Percentiles rank a stretch among this genome's conserved stretches.
Evolutionary conservation across 53 echinoderm and acorn worm species (phyloP).

Genomic region (Arbacia lixula): DNA sequence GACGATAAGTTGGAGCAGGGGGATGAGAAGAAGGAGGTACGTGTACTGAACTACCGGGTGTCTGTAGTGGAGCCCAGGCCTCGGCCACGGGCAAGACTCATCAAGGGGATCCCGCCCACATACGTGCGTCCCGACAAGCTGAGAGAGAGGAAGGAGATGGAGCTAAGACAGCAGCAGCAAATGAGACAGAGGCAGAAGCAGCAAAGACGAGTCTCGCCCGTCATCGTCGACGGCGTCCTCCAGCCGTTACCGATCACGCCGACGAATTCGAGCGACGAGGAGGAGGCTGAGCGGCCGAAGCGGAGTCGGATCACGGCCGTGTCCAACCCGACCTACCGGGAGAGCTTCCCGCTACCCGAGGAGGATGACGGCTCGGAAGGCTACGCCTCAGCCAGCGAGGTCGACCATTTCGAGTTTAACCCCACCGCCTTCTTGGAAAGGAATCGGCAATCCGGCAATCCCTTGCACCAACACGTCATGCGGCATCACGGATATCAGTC

Average conservation of each 20-base stretch:
- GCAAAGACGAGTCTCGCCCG: constrained; percentile 11
- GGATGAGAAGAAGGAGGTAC: neutral
- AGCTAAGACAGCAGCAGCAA: neutral
- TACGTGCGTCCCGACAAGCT: constrained; percentile 39
- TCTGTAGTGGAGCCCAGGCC: constrained; percentile 42
- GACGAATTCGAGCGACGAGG: constrained; percentile 45
- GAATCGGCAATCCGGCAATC: constrained; percentile 72
- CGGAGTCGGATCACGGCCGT: constrained; percentile 38
- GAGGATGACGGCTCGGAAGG: constrained; percentile 95
- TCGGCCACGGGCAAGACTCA: constrained; percentile 38
- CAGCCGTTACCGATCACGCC: constrained; percentile 25
- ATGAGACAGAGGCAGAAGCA: constrained; percentile 32
- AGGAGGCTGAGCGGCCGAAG: neutral
- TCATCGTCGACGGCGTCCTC: constrained; percentile 24
- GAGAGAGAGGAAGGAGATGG: constrained; percentile 14
- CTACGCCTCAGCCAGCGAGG: constrained; percentile 88
- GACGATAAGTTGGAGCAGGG: neutral
- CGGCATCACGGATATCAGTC: constrained; percentile 35
- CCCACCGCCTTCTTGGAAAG: constrained; percentile 87
- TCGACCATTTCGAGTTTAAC: constrained; percentile 87
- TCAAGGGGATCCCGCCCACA: constrained; percentile 44
- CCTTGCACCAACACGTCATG: constrained; percentile 51
- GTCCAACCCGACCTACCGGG: constrained; percentile 49
- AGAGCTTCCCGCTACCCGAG: constrained; percentile 85
- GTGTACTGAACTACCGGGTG: constrained; percentile 41